Evolutionary conservation across 2,888 invertebrate genomes (phyloP), one percentile per base, ranked within the genome.

Genomic region (Malthinus seriepunctatus): DNA sequence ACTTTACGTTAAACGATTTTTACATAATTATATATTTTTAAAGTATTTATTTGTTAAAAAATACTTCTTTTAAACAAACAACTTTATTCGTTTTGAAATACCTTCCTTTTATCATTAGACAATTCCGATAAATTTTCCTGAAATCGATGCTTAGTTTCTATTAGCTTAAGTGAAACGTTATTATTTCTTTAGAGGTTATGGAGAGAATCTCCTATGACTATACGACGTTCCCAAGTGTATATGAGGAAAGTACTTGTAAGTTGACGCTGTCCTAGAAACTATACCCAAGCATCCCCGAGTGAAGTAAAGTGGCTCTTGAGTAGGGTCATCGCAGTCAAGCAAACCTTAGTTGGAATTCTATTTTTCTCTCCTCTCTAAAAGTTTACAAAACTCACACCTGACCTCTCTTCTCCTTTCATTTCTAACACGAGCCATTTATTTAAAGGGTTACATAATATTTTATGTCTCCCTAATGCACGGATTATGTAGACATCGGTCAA

Each of bases 201-300:
- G 33, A 35, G 32, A 32, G 32, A 42, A 37, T 44, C 48, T n/a
- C 34, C 14, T 48, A 23, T 23, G 23, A 5, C 35, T 39, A n/a
- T n/a, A 46, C 47, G 52, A 47, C 47, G 51, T 35, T 57, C 52
- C 51, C 57, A 48, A 51, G 56, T 46, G 56, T 50, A 51, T 50
- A 51, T 45, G 46, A 23, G 51, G 42, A 56, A 56, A 51, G 52
- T 51, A 51, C 51, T 57, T 52, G 56, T 52, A 52, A 48, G 57
- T 52, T 47, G 57, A 57, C 51, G 58, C 56, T 56, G 58, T 59
- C 58, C 53, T 53, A 53, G 58, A 59, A 57, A 53, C 58, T 59
- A 49, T 49, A 59, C 48, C 53, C 49, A 42, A 48, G 33, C 11
- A 12, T 34, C 45, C n/a, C n/a, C 32, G 51, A 56, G 53, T 54